Evolutionary conservation across 2,888 invertebrate species (phyloP).

Genomic region (Allophyes oxyacanthae): DNA sequence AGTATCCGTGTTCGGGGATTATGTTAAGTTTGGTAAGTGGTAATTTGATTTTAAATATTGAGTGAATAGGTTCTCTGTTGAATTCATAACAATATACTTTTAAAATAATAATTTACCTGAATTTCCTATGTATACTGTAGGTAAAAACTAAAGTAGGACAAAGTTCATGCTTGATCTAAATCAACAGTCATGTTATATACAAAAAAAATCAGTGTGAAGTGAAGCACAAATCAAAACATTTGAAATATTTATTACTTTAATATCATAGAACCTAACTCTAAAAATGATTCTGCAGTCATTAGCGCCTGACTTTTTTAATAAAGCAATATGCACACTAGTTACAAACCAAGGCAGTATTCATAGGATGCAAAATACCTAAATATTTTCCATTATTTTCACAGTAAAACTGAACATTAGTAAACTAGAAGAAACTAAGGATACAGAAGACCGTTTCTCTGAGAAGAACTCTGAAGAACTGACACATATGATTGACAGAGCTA

Average conservation of each 20-base stretch:
- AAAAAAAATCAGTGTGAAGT: too few species aligned
- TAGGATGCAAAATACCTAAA: not conserved
- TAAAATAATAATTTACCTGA: too few species aligned
- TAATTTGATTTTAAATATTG: not conserved
- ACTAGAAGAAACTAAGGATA: conserved; percentile 42
- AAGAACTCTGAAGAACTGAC: conserved; percentile 72
- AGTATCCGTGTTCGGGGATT: conserved; percentile 88
- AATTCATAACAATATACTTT: too few species aligned
- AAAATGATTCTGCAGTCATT: too few species aligned
- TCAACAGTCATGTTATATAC: too few species aligned
- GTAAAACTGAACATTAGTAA: conserved; percentile 70
- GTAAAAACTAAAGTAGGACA: too few species aligned
- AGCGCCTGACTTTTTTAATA: conserved; percentile 9
- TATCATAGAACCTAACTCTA: too few species aligned
- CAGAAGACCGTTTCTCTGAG: conserved; percentile 37
- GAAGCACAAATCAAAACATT: too few species aligned
- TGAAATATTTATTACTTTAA: too few species aligned
- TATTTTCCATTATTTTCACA: conserved; percentile 35
- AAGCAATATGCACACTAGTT: conserved; percentile 6
- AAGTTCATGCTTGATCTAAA: too few species aligned
- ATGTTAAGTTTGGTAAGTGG: conserved; percentile 86
- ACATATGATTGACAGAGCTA: conserved; percentile 84
- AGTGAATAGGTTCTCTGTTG: too few species aligned
- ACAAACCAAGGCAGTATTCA: not conserved
- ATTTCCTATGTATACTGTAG: too few species aligned